phyloP scores from a whole-genome alignment of 2,888 invertebrate species.

The Orthonevra nobilis region DNA sequence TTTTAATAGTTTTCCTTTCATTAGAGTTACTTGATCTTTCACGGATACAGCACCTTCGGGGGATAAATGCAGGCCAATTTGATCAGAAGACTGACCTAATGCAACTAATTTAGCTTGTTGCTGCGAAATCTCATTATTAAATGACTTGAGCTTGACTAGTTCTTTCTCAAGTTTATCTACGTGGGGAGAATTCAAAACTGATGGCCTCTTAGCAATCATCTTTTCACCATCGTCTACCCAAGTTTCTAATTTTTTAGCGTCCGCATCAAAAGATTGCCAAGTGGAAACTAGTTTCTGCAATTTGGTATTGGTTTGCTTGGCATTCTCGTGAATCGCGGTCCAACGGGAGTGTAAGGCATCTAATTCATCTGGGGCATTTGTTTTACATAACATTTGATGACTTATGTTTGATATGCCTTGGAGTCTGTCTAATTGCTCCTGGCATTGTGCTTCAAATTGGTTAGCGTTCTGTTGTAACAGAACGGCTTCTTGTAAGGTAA shows the following conservation, averaged over 20 bases:
- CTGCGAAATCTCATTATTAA: constrained; percentile 91
- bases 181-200: constrained; percentile 86
- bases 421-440: constrained; percentile 87
- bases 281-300: constrained; percentile 88
- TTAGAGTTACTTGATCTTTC: constrained; percentile 86
- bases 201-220: constrained; percentile 82
- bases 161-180: constrained; percentile 89
- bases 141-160: constrained; percentile 87
- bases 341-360: constrained; percentile 91
- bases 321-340: constrained; percentile 90
- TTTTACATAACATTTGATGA: constrained; percentile 88
- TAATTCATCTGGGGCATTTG: constrained; percentile 90
- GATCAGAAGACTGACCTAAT: constrained; percentile 89
- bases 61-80: constrained; percentile 87
- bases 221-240: constrained; percentile 88
- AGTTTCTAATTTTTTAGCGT: constrained; percentile 87
- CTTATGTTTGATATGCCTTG: constrained; percentile 88
- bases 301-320: constrained; percentile 89
- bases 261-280: constrained; percentile 91
- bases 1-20: constrained; percentile 87
- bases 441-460: constrained; percentile 89
- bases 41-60: constrained; percentile 88
- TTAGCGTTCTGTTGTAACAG: constrained; percentile 87
- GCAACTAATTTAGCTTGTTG: constrained; percentile 91
- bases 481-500: constrained; percentile 89